A percentile compares a stretch with the other conserved stretches of the same genome.
phyloP scores from a whole-genome alignment of 2,113 vertebrate genomes.

The Xerus inauris region DNA sequence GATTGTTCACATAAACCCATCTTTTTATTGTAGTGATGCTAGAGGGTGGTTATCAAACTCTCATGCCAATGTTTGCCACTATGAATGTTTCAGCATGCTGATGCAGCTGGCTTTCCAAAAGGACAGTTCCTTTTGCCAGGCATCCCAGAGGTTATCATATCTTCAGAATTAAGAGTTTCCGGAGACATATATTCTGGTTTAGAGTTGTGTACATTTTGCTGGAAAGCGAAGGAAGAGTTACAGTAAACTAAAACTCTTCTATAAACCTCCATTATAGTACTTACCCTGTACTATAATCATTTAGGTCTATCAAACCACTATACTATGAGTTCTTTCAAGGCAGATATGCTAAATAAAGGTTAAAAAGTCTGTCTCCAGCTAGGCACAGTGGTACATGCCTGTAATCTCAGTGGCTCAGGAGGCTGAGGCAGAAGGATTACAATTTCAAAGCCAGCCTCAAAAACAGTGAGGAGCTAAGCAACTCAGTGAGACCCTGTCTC shows the following conservation, averaged over 20 bases:
- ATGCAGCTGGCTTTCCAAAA: constrained; percentile 71
- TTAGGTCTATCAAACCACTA: background rate
- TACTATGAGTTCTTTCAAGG: background rate
- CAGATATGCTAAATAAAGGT: constrained; percentile 44
- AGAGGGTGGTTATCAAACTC: constrained; percentile 39
- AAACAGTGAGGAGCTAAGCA: too few species aligned
- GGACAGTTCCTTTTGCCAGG: constrained; percentile 67
- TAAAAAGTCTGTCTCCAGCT: background rate
- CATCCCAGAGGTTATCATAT: constrained; percentile 61
- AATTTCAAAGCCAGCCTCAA: too few species aligned
- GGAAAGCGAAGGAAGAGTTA: constrained; percentile 40
- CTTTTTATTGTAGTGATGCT: constrained; percentile 54
- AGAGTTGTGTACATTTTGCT: constrained; percentile 18
- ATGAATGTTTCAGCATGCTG: constrained; percentile 74
- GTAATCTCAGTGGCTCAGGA: too few species aligned
- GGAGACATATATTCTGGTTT: constrained; percentile 56
- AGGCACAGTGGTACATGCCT: too few species aligned
- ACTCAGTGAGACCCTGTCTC: too few species aligned
- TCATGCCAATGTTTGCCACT: constrained; percentile 65
- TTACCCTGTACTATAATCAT: background rate
- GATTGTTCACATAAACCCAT: constrained; percentile 50
- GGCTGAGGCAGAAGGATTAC: too few species aligned
- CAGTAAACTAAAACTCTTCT: background rate
- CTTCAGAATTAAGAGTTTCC: constrained; percentile 56
- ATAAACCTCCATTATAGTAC: background rate